Evolutionary conservation across 1,140 invertebrate genomes (phyloP).

Genomic region (Cydia splendana): DNA sequence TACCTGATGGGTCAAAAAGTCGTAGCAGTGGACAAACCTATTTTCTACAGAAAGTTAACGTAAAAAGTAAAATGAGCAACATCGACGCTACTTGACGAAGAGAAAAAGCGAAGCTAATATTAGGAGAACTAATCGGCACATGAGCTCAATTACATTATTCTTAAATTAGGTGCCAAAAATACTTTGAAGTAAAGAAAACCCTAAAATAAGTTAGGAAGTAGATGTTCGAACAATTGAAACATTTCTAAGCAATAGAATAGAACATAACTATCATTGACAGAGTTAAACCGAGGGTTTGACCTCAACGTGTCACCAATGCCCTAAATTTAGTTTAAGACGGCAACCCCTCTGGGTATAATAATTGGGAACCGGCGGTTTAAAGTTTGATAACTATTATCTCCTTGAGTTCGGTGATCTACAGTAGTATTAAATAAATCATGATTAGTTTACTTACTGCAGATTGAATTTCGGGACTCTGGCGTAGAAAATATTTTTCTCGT

Average conservation of each 20-base stretch:
- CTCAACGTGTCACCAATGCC: conserved; percentile 6
- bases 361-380: conserved; percentile 12
- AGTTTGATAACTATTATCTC: conserved; percentile 22
- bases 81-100: no score
- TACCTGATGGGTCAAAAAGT: no score
- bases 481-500: not conserved
- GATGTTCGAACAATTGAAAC: not conserved
- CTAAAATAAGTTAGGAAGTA: not conserved
- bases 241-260: not conserved
- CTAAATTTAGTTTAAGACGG: conserved; percentile 30
- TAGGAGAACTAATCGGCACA: no score
- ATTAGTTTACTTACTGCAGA: not conserved
- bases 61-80: no score
- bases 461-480: not conserved
- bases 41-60: no score
- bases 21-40: no score
- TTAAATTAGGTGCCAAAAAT: not conserved
- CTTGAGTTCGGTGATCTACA: not conserved
- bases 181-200: no score
- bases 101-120: no score
- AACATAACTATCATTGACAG: conserved; percentile 4
- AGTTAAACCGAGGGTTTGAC: conserved; percentile 21
- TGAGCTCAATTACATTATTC: not conserved
- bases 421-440: not conserved
- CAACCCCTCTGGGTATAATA: conserved; percentile 19